phyloP scores from a whole-genome alignment of 2,888 invertebrate species.

The Diadromus collaris region DNA sequence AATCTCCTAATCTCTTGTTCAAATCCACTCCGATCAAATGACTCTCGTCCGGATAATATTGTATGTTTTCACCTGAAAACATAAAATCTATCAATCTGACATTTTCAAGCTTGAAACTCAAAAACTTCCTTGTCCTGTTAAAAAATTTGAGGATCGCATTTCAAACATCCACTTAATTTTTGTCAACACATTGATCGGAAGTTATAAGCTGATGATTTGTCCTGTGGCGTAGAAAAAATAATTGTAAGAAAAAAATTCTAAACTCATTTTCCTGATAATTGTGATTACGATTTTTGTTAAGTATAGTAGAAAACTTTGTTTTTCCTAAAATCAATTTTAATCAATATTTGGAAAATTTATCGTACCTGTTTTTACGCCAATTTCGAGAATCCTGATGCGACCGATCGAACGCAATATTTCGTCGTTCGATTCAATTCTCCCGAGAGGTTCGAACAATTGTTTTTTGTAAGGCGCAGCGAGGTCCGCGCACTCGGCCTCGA shows the following conservation, averaged over 20 bases:
- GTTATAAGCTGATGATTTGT: no score
- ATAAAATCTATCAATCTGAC: background rate
- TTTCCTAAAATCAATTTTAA: background rate
- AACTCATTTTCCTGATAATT: no score
- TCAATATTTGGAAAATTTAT: background rate
- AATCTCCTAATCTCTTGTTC: constrained; percentile 72
- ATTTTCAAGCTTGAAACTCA: no score
- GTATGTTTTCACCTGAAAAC: constrained; percentile 74
- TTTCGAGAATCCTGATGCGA: constrained; percentile 74
- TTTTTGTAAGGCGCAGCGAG: constrained; percentile 67
- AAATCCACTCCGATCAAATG: constrained; percentile 74
- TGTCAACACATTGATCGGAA: no score
- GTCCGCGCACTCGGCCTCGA: constrained; percentile 74
- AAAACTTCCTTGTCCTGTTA: no score
- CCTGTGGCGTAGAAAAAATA: no score
- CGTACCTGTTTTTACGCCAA: constrained; percentile 76
- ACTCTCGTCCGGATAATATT: constrained; percentile 73
- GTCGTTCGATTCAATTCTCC: constrained; percentile 69
- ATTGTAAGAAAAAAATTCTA: no score
- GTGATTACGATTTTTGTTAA: no score
- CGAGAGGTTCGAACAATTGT: constrained; percentile 68
- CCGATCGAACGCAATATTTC: constrained; percentile 68
- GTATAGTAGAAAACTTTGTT: background rate
- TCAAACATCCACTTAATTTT: no score
- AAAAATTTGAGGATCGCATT: no score